Evolutionary conservation across 2,797 vertebrate species (phyloP).

Genomic region (Trachops cirrhosus): DNA sequence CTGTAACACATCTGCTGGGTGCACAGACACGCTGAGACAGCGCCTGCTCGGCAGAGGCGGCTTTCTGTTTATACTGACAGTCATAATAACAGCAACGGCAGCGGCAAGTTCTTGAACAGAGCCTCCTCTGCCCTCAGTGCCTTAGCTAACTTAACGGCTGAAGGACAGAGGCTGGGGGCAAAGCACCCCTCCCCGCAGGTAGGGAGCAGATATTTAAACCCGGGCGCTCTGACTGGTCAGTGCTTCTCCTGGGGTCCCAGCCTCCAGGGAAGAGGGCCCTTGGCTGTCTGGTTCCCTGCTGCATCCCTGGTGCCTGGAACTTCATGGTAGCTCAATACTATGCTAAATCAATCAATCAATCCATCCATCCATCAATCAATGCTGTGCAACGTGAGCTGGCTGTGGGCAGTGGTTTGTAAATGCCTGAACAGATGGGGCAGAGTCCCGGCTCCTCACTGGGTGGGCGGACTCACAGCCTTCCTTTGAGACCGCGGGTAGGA

Average conservation of each 20-base stretch:
- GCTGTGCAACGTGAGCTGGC: neutral
- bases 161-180: neutral
- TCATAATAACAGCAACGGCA: neutral
- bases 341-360: neutral
- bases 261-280: neutral
- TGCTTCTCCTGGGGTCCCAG: neutral
- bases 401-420: neutral
- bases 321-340: neutral
- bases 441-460: neutral
- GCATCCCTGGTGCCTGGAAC: neutral
- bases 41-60: neutral
- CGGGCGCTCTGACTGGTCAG: neutral
- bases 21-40: neutral
- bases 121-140: neutral
- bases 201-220: neutral
- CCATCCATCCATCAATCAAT: neutral
- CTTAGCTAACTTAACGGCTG: neutral
- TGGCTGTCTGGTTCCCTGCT: neutral
- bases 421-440: neutral
- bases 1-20: neutral
- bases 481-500: neutral
- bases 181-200: neutral
- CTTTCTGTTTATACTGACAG: neutral
- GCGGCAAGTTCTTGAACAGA: rapidly evolving
- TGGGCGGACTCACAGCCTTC: neutral